These are phyloP conservation scores for Daktulosphaira vitifoliae DNA, from an alignment of 1,140 invertebrate genomes.

Conservation along the genomic window DNA sequence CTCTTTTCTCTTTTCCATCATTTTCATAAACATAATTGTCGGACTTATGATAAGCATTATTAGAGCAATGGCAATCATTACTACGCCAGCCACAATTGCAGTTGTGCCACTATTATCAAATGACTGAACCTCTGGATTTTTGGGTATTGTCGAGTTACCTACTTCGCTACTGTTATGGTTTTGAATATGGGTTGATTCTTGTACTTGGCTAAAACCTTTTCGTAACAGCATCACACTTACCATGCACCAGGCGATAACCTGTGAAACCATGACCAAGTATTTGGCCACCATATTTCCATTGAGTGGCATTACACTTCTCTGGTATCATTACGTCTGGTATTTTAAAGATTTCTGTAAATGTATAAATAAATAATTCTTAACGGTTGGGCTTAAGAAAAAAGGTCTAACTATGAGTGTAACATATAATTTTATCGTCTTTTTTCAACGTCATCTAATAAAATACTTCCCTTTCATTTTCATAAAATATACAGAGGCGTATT, in stretches of 20 bases:
- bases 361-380: too few species aligned
- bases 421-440: too few species aligned
- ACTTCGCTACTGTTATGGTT: background rate
- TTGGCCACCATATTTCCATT: constrained; percentile 18
- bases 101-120: background rate
- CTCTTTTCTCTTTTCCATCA: constrained; percentile 4
- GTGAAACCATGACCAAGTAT: constrained; percentile 22
- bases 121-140: background rate
- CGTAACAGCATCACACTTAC: constrained; percentile 19
- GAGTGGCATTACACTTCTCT: constrained; percentile 8
- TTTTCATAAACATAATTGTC: constrained; percentile 26
- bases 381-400: too few species aligned
- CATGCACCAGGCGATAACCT: constrained; percentile 24
- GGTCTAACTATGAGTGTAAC: too few species aligned
- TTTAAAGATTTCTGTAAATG: too few species aligned
- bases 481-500: too few species aligned
- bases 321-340: background rate
- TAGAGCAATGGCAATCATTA: constrained; percentile 24
- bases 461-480: too few species aligned
- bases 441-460: too few species aligned
- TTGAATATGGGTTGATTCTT: background rate
- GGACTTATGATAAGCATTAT: constrained; percentile 25
- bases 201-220: constrained; percentile 5
- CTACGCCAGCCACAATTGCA: constrained; percentile 10
- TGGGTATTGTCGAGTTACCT: too few species aligned